Evolutionary conservation across 2,797 vertebrate species (phyloP).

Genomic region (Propithecus perrieri): DNA sequence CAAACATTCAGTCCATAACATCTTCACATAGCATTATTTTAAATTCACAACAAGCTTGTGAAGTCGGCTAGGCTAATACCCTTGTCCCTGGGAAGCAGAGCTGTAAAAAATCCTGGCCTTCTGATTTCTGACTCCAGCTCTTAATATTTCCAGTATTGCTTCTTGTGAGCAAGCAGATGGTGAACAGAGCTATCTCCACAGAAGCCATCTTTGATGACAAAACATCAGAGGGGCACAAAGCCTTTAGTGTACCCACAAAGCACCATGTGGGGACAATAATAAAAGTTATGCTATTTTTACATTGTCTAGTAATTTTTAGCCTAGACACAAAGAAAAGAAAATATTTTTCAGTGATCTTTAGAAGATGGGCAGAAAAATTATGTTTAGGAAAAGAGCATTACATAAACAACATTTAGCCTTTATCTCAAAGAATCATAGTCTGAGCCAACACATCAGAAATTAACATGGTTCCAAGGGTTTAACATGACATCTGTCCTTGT

Average conservation of each 20-base stretch:
- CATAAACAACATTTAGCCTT: neutral
- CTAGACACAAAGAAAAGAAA: neutral
- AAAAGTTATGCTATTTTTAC: neutral
- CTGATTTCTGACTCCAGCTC: neutral
- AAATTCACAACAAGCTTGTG: constrained; percentile 2
- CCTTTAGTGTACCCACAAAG: neutral
- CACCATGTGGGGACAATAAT: neutral
- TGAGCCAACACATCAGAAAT: neutral
- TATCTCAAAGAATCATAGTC: neutral
- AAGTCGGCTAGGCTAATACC: neutral
- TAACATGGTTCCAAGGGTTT: neutral
- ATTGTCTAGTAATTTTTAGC: neutral
- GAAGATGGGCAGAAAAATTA: neutral
- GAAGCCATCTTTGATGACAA: neutral
- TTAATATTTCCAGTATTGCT: neutral
- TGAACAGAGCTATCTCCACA: neutral
- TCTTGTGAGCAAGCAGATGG: neutral
- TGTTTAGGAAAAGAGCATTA: neutral
- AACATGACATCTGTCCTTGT: neutral
- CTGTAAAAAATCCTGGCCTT: neutral
- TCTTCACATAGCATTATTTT: neutral
- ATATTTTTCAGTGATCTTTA: neutral
- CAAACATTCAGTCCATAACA: neutral
- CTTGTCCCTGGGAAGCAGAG: neutral
- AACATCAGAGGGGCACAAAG: neutral